These are phyloP conservation scores for Sebastiscus albofasciatus DNA, from an alignment of 2,797 vertebrate genomes.

Conservation along the genomic window DNA sequence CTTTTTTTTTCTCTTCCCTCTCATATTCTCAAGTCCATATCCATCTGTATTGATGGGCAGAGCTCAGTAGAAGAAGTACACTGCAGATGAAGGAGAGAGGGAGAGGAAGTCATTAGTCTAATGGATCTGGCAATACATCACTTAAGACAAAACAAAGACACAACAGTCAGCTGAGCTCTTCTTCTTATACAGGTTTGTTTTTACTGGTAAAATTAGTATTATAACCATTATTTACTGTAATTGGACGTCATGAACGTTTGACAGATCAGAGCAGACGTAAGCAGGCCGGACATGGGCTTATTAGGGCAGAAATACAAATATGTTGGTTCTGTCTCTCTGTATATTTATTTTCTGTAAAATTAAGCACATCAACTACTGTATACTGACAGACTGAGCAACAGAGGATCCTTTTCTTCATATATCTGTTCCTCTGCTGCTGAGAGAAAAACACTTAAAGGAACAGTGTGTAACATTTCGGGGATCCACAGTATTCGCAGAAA, in stretches of 20 bases:
- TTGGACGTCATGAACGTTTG: slow-evolving; percentile 19
- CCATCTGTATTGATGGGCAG: slow-evolving; percentile 52
- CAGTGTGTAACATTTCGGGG: too few relatives aligned
- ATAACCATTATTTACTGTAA: slow-evolving; percentile 35
- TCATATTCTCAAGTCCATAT: slow-evolving; percentile 69
- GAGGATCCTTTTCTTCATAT: not conserved
- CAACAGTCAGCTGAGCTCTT: not conserved
- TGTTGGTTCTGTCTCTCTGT: not conserved
- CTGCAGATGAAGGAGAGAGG: slow-evolving; percentile 54
- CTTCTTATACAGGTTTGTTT: not conserved
- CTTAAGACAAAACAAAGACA: not conserved
- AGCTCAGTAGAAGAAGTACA: slow-evolving; percentile 87
- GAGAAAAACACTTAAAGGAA: not conserved
- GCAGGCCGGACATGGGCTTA: not conserved
- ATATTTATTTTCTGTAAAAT: not conserved
- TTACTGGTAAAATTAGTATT: not conserved
- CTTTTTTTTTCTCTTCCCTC: slow-evolving; percentile 60
- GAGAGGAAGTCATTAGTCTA: slow-evolving; percentile 44
- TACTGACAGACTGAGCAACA: not conserved
- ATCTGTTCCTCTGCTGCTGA: not conserved
- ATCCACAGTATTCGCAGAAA: too few relatives aligned
- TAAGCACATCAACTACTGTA: not conserved
- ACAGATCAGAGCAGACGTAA: slow-evolving; percentile 9
- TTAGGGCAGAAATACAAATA: not conserved
- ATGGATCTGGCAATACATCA: slow-evolving; percentile 15